phyloP scores from a whole-genome alignment of 1,140 invertebrate species.

The Riptortus pedestris region DNA sequence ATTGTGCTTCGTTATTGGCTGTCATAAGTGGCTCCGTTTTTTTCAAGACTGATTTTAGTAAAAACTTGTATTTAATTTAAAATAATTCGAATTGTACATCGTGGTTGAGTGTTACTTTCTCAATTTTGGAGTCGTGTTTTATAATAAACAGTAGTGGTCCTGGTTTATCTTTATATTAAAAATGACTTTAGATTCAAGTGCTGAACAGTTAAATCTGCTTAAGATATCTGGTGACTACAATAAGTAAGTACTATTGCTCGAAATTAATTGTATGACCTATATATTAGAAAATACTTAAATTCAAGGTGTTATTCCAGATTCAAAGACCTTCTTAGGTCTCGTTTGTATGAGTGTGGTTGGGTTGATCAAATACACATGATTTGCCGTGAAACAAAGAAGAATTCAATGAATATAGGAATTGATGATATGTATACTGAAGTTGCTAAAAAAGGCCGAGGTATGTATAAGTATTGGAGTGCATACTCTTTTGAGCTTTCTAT shows the following conservation, averaged over 20 bases:
- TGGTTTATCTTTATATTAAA: no score
- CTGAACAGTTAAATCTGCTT: conserved; percentile 1
- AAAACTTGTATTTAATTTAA: no score
- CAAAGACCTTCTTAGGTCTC: conserved; percentile 20
- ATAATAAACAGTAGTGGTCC: no score
- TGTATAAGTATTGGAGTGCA: not conserved
- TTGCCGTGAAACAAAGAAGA: conserved; percentile 12
- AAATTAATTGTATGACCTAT: not conserved
- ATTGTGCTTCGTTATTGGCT: no score
- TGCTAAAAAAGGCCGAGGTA: conserved; percentile 18
- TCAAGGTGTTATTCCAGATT: conserved; percentile 3
- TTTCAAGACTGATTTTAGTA: no score
- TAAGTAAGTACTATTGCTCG: not conserved
- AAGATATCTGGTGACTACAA: conserved; percentile 7
- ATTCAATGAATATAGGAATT: not conserved
- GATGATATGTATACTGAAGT: conserved; percentile 22
- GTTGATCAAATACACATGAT: conserved; percentile 25
- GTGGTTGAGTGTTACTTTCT: no score
- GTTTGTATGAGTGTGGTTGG: conserved; percentile 25
- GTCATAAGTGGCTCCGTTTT: no score
- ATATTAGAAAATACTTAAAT: not conserved
- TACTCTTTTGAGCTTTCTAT: not conserved
- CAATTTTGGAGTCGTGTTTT: no score
- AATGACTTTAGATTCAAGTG: not conserved
- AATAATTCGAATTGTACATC: no score